Base-by-base conservation (phyloP, 1,140 invertebrate genomes). In the Anagrus nilaparvatae region DNA sequence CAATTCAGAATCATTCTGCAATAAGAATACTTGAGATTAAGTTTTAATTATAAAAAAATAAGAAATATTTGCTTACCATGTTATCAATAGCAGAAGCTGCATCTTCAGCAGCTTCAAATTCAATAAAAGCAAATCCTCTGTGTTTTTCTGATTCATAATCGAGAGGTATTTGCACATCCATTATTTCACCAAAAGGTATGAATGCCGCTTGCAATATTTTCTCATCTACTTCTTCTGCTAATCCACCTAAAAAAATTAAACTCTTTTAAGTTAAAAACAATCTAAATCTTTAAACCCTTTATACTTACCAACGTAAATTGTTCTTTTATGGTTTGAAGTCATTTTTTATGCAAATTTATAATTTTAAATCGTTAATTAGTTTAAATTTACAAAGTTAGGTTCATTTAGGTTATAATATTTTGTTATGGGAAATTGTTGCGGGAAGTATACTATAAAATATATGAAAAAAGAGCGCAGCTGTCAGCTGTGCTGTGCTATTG, bases 61-160 rank as follows among this genome's bases (percentile, higher is more conserved):
- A 35, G 23, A 20, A 31, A 30, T 21, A 35, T 9, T 34, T 4
- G 50, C 43, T 57, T 74, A 93, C 89, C 95, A 99, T 97, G 59
- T 99, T 99, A 70, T 99, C 96, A 59, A 99, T 97, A 23, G 97
- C 94, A 36, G 93, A 87, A 14, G 87, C 82, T 34, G 95, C 94
- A 81, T 98, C 95, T 74, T 93, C 84, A 7, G 80, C 76, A 47
- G 76, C 75, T 72, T 99, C 96, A 73, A 95, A 99, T 71, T 99
- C 96, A 51, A 99, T 84, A 66, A 99, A 99, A 2, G 92, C 92
- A 73, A 98, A 98, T 29, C 94, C 94, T 63, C 93, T 75, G 59
- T 97, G 93, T 58, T 95, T 95, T 63, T 97, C 90, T 43, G 84
- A 90, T 67, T 97, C 92, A 76, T 97, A 99, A 73, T 99, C 95